These are phyloP conservation scores for Phylloscopus trochiloides DNA, from an alignment of 2,113 vertebrate species.

Conservation along the genomic window DNA sequence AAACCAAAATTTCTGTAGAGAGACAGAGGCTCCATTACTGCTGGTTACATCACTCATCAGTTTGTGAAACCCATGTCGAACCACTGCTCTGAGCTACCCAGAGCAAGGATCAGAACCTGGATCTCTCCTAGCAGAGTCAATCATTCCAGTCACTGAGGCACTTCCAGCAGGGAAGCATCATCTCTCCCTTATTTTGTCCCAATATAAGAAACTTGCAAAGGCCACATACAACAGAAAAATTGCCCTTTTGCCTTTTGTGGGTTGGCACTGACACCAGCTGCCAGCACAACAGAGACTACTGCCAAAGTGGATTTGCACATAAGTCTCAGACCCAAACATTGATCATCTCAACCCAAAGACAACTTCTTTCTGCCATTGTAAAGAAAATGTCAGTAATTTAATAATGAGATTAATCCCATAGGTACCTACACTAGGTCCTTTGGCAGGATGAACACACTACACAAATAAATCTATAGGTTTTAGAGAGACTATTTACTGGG, in stretches of 20 bases:
- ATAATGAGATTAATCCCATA: neutral
- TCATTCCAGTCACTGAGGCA: neutral
- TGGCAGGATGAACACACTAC: neutral
- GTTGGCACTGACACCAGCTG: rapidly evolving
- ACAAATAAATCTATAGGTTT: neutral
- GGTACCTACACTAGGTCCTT: neutral
- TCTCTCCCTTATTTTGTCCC: neutral
- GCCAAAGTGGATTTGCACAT: neutral
- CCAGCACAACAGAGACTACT: rapidly evolving
- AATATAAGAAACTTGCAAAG: neutral
- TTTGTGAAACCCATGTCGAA: neutral
- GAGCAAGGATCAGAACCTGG: neutral
- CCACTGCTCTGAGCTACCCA: neutral
- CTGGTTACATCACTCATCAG: neutral
- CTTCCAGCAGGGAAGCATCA: neutral
- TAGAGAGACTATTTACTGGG: neutral
- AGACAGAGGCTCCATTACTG: neutral
- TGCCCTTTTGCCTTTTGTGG: neutral
- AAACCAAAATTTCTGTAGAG: neutral
- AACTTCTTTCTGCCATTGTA: neutral
- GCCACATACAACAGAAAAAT: neutral
- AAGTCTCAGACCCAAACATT: neutral
- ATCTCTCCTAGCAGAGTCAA: neutral
- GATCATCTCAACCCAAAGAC: neutral
- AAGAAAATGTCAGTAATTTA: neutral